Evolutionary conservation across 2,797 vertebrate genomes (phyloP), one percentile per base, ranked within the genome.

Genomic region (Craterocephalus amniculus): DNA sequence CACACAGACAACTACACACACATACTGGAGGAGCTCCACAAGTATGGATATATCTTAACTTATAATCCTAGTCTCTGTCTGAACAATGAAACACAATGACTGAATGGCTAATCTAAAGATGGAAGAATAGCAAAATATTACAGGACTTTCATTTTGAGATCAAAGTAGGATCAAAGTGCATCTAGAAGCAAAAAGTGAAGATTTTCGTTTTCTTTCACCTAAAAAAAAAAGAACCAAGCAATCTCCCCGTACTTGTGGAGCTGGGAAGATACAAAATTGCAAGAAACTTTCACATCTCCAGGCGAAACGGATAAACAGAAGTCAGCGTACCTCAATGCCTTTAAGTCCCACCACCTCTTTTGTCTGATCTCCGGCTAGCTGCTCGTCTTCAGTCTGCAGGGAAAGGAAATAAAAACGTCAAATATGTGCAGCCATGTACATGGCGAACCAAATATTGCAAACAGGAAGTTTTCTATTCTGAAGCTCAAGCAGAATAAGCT

Each of bases 381-480:
- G 75, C 58, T 87, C 81, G 4, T 84, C 82, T 51, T 85, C 60
- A 52, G 77, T 67, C 98, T 99, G 91, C 84, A 92, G 49, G 63
- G 43, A 22, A 86, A 78, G 66, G 68, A 68, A 87, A 62, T 29
- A 16, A 64, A 66, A 29, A 72, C 26, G 11, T 79, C 24, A 71
- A 14, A 58, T 35, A 72, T 5, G 62, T 2, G 4, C 12, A 57
- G 24, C 43, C 6, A 61, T 24, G 1, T 0, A 36, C 52, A 45
- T 58, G 4, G 9, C 31, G 2, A 59, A 29, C 8, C 9, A 8
- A 49, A 59, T 24, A 27, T 32, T 62, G 32, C 29, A 67, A 67
- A 11, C 26, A 60, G 56, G 26, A 20, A 0, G 40, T 51, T 73
- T 48, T 36, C 51, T 48, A 31, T 35, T 63, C 48, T 22, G 24